Base-by-base conservation (phyloP, 2,113 vertebrate genomes). In the Gavialis gangeticus region DNA sequence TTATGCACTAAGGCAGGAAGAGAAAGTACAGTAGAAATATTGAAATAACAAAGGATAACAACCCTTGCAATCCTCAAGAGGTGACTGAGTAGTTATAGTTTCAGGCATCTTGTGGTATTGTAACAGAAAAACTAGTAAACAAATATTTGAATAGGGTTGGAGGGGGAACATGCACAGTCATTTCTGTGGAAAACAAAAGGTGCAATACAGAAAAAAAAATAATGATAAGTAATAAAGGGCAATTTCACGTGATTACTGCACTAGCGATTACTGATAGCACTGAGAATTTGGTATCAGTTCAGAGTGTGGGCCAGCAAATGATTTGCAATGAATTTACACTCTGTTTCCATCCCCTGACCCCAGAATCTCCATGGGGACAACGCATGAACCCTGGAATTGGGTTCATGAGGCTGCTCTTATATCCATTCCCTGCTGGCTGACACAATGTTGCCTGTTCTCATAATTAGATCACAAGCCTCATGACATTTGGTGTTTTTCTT, bases 31-130 rank as follows among this genome's bases (percentile, higher is more conserved):
- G 73, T 63, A 83, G 82, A 75, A 91, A 87, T 73, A 54, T 55
- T 79, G 64, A 18, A 24, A 75, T 83, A 89, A 93, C 75, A 58
- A 18, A 64, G 73, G 80, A 89, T 95, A 93, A 92, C 67, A 89
- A 89, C 63, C 28, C 77, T 60, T 28, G 1, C 4, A 91, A 75
- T 7, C 7, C 88, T 66, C 46, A 67, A 2, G 7, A 91, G 62
- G 66, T 3, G 1, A 67, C 84, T 87, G 85, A 92, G 83, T 28
- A 85, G 92, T 16, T 55, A 3, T 84, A 22, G 87, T 93, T 96
- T 85, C 77, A 83, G 75, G 69, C 62, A 56, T 30, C 60, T 28
- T 1, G 0, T 37, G 37, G 56, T 81, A 83, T 5, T 82, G 34
- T 37, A 75, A 79, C 60, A 78, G 58, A 96, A 14, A 59, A 92